Percentiles rank a stretch among this genome's conserved stretches.
phyloP scores from a whole-genome alignment of 2,797 vertebrate species.

The Clarias fuscus region DNA sequence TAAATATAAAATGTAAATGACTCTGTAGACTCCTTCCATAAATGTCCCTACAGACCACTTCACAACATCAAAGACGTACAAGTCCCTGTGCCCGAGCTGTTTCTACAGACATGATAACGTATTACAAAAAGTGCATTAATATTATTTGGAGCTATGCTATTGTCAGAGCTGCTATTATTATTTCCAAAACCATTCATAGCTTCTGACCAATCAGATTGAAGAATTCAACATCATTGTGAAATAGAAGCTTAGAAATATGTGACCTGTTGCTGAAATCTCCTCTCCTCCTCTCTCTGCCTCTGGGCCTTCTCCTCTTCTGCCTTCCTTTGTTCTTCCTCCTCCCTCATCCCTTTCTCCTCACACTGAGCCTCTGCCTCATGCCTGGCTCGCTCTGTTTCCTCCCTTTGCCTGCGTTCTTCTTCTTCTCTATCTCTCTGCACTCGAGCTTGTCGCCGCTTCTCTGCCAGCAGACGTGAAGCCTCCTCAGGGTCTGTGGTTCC shows the following conservation, averaged over 20 bases:
- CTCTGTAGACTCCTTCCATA: background rate
- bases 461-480: constrained; percentile 84
- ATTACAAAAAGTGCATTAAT: background rate
- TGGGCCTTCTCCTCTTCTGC: constrained; percentile 80
- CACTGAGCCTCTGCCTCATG: constrained; percentile 79
- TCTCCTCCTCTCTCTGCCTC: constrained; percentile 77
- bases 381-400: constrained; percentile 70
- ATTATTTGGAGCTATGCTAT: background rate
- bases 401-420: constrained; percentile 76
- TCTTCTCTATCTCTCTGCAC: constrained; percentile 87
- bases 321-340: constrained; percentile 75
- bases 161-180: background rate
- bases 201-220: background rate
- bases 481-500: constrained; percentile 86
- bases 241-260: background rate
- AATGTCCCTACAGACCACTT: background rate
- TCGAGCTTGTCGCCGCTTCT: constrained; percentile 87
- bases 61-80: background rate
- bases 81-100: background rate
- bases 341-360: constrained; percentile 75
- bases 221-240: background rate
- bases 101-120: background rate
- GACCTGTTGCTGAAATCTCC: constrained; percentile 86
- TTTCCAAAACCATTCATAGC: background rate
- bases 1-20: background rate